Percentiles rank a stretch among this genome's conserved stretches.
These are phyloP conservation scores for Loxodonta africana DNA, from an alignment of 2,113 vertebrate genomes.

Conservation along the genomic window DNA sequence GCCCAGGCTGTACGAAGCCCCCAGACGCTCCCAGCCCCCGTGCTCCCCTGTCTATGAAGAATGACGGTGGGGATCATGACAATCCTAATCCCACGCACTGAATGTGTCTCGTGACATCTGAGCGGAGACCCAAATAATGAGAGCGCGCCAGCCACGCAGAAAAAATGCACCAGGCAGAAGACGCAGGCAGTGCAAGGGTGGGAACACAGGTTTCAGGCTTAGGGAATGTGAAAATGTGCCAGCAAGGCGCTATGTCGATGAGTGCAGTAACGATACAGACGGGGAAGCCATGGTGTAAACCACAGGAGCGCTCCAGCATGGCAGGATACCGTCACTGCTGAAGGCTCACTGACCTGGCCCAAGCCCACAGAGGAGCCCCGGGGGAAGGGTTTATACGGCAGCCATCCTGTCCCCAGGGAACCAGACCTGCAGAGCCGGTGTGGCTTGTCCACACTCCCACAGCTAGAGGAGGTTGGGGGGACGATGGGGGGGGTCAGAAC, in stretches of 20 bases:
- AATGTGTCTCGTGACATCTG: not conserved
- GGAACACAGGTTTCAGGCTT: too few relatives aligned
- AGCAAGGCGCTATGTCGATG: fast-evolving
- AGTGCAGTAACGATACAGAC: fast-evolving
- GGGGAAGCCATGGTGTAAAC: fast-evolving
- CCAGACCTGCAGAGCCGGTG: not conserved
- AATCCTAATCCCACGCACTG: fast-evolving
- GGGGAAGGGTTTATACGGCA: not conserved
- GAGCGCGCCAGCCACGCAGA: not conserved
- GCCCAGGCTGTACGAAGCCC: fast-evolving
- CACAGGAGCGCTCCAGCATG: fast-evolving
- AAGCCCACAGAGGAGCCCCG: not conserved
- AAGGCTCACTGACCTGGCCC: fast-evolving
- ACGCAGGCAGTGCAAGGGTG: too few relatives aligned
- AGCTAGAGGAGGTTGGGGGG: not conserved
- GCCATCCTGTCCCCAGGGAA: not conserved
- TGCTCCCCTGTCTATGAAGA: fast-evolving
- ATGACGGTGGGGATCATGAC: fast-evolving
- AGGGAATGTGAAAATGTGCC: not conserved
- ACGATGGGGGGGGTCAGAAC: not conserved
- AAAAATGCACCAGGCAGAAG: not conserved
- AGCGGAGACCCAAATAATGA: fast-evolving
- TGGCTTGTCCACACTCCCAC: not conserved
- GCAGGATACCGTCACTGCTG: fast-evolving
- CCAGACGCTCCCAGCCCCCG: not conserved